phyloP scores from a whole-genome alignment of 2,888 invertebrate species.

The Amiota minor region DNA sequence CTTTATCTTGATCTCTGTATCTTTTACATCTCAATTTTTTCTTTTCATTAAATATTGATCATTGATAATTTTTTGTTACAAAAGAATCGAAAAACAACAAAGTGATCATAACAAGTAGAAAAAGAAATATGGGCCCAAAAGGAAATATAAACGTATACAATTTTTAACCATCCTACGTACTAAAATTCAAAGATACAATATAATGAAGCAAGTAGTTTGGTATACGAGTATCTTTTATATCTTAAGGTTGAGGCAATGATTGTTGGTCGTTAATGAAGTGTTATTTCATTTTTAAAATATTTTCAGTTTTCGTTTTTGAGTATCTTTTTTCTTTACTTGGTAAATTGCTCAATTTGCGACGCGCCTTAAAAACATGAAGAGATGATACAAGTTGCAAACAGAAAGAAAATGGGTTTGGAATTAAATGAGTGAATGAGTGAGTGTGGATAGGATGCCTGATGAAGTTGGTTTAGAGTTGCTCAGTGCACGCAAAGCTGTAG shows the following conservation, averaged over 20 bases:
- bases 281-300: slow-evolving; percentile 54
- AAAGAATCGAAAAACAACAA: too few relatives aligned
- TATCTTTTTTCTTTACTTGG: slow-evolving; percentile 35
- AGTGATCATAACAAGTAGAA: too few relatives aligned
- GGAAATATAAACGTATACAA: background rate
- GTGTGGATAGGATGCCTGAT: background rate
- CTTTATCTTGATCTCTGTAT: too few relatives aligned
- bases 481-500: slow-evolving; percentile 8
- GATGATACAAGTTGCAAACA: background rate
- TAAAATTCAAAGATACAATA: background rate
- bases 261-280: slow-evolving; percentile 56
- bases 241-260: background rate
- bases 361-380: slow-evolving; percentile 47
- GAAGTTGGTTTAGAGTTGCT: slow-evolving; percentile 4
- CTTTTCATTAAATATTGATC: too few relatives aligned
- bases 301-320: slow-evolving; percentile 35
- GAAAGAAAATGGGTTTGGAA: background rate
- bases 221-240: background rate
- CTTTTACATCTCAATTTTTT: too few relatives aligned
- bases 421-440: too few relatives aligned
- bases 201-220: too few relatives aligned
- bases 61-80: too few relatives aligned
- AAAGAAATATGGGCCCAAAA: background rate
- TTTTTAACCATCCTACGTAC: background rate
- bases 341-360: slow-evolving; percentile 62